Conservation (phyloP, 2,797 vertebrate genomes). For the Myotis vivesi region DNA sequence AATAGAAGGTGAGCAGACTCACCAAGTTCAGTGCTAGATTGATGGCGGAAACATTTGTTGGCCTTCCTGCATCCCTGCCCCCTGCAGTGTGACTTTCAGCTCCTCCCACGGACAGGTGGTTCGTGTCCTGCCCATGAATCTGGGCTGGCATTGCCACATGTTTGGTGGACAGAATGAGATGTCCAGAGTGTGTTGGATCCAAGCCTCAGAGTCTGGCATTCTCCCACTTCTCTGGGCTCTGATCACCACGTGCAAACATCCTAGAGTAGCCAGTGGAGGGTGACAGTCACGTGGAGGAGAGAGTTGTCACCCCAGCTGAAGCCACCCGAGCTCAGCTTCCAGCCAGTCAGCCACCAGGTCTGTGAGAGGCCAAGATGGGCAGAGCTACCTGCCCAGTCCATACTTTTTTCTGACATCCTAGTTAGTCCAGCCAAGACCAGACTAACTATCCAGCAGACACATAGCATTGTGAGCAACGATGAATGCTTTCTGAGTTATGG, state of each 20-base stretch:
- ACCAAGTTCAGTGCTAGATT: background rate
- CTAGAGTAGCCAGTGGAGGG: background rate
- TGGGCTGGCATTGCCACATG: background rate
- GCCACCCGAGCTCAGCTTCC: background rate
- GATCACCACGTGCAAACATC: background rate
- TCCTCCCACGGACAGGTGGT: background rate
- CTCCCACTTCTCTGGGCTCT: background rate
- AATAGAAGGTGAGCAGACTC: background rate
- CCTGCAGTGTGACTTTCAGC: background rate
- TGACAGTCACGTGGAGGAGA: background rate
- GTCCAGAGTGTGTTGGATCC: background rate
- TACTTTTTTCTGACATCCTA: background rate
- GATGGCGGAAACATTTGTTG: background rate
- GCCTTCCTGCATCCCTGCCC: accelerated
- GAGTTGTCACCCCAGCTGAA: background rate
- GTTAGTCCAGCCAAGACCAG: background rate
- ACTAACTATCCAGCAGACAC: background rate
- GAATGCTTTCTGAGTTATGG: background rate
- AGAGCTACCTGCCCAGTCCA: background rate
- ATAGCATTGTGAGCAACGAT: background rate
- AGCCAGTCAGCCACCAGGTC: background rate
- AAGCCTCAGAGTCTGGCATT: background rate
- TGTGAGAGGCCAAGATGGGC: background rate
- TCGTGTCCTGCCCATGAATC: background rate
- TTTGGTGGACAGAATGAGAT: background rate